Base-by-base conservation (phyloP, 1,140 invertebrate species). In the Drosophila pectinifera region DNA sequence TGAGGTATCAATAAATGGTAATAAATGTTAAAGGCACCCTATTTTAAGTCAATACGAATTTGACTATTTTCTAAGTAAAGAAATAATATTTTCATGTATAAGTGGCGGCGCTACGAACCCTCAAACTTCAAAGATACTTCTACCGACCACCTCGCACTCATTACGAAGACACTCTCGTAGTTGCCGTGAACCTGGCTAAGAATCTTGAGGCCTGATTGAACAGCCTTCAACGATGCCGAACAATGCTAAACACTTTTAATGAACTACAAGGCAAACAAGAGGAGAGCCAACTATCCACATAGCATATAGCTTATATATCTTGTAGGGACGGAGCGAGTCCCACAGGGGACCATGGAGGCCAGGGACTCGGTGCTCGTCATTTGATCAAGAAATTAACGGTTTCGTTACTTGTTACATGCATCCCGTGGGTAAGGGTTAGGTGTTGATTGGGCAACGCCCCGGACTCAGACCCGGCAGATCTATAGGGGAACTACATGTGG, bases 371-470 rank as follows among this genome's bases (percentile, higher is more conserved):
- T 7, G 42, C 42, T 46, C 20, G 79, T 51, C 16, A 83, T 86
- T 86, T 86, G 79, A 69, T 63, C 34, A 82, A 79, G 63, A 86
- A 86, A 86, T 86, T 86, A 86, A 88, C 83, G 80, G 67, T 41
- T 67, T 53, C 51, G 57, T 48, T 78, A 86, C 82, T 86, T 86
- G 79, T 86, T 86, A 84, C 67, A 78, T 48, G 41, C 58, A 63
- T 42, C 53, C 74, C 51, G 20, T 18, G 65, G 65, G 65, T 31
- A 51, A 24, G 65, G 48, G 43, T 38, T 49, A 82, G 84, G 84
- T 88, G 83, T 88, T 88, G 84, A 88, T 88, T 88, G 84, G 83
- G 84, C 83, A 88, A 88, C 83, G 83, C 84, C 83, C 82, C 77
- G 78, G 65, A 75, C 68, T 41, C 54, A 38, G 13, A n/a, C n/a